These are phyloP conservation scores for Aptenodytes patagonicus DNA, from an alignment of 2,113 vertebrate species.

Conservation along the genomic window DNA sequence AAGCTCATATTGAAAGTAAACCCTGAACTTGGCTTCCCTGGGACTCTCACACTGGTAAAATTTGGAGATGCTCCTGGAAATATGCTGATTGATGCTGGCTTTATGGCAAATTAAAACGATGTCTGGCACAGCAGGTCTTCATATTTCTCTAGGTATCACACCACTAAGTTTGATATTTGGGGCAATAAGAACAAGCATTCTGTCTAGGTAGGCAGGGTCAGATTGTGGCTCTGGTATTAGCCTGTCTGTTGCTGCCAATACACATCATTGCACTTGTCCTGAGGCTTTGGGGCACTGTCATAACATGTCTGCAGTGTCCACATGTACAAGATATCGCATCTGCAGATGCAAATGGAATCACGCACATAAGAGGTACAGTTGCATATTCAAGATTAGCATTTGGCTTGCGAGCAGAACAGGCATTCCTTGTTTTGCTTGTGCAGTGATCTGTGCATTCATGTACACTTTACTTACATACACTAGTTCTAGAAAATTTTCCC, in stretches of 20 bases:
- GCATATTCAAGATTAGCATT: background rate
- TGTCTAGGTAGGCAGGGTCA: background rate
- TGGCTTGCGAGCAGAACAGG: background rate
- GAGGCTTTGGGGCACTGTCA: background rate
- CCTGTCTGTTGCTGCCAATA: background rate
- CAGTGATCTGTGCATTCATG: background rate
- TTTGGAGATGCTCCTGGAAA: background rate
- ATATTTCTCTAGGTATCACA: background rate
- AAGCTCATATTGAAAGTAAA: background rate
- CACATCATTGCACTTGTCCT: background rate
- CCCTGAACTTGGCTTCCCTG: background rate
- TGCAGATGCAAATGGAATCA: background rate
- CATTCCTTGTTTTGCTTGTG: background rate
- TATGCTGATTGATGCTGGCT: background rate
- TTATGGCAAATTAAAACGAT: background rate
- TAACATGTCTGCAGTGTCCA: background rate
- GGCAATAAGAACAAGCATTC: background rate
- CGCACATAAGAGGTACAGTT: background rate
- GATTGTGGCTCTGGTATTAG: background rate
- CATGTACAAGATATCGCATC: background rate
- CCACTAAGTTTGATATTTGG: background rate
- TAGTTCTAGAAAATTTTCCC: background rate
- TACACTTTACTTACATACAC: background rate
- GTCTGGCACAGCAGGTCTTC: background rate
- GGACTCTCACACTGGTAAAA: background rate